These are phyloP conservation scores for Forbesichthys papilliferus DNA, from an alignment of 2,113 vertebrate genomes.

Conservation along the genomic window DNA sequence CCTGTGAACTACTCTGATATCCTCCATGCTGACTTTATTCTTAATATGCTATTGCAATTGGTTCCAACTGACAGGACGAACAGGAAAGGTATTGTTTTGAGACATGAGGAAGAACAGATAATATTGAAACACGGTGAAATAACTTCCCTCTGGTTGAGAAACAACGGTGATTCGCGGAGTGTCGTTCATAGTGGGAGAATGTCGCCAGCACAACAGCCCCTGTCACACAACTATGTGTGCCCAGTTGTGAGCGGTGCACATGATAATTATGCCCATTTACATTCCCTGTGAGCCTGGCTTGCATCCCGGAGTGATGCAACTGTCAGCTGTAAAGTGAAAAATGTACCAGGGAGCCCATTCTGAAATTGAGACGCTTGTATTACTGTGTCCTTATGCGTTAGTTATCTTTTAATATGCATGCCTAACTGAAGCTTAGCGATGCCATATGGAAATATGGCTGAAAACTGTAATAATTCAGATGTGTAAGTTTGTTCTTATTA, in stretches of 20 bases:
- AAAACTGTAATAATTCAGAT: not conserved
- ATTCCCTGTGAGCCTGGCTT: not conserved
- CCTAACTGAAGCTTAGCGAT: not conserved
- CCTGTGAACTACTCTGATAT: slow-evolving; percentile 14
- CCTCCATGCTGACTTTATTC: slow-evolving; percentile 7
- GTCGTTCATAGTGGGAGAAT: slow-evolving; percentile 36
- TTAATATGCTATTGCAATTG: slow-evolving; percentile 28
- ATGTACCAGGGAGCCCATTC: not conserved
- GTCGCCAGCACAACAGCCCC: slow-evolving; percentile 49
- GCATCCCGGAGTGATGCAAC: slow-evolving; percentile 15
- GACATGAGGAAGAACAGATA: slow-evolving; percentile 26
- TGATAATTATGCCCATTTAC: slow-evolving; percentile 34
- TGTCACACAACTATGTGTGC: slow-evolving; percentile 49
- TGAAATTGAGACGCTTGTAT: not conserved
- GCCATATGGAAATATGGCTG: too few relatives aligned
- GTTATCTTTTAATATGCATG: not conserved
- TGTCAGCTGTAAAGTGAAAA: not conserved
- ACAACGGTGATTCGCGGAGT: slow-evolving; percentile 28
- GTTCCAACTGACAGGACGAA: slow-evolving; percentile 40
- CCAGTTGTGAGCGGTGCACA: slow-evolving; percentile 29
- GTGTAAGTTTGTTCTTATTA: not conserved
- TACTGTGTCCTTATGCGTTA: not conserved
- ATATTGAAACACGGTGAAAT: slow-evolving; percentile 31
- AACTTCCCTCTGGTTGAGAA: slow-evolving; percentile 16
- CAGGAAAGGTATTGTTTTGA: slow-evolving; percentile 38